Evolutionary conservation across 2,113 vertebrate genomes (phyloP), one percentile per base, ranked within the genome.

Genomic region (Mustelus asterias): DNA sequence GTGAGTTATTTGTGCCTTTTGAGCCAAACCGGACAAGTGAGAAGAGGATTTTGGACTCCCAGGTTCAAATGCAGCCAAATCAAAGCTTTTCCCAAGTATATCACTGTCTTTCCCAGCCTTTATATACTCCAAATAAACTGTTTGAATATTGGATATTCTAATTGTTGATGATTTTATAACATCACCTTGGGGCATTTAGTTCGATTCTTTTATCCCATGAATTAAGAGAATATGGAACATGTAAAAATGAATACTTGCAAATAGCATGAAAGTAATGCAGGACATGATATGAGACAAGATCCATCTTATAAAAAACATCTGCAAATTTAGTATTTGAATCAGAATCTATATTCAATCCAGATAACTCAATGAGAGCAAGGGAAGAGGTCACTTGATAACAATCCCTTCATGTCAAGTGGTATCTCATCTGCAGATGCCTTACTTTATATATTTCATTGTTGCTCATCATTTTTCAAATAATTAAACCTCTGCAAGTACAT

Each of bases 241-340:
- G 14, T 22, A 94, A 44, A 94, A 94, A 69, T 24, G 7, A 69
- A 41, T 22, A 69, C 7, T 24, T 65, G 60, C 92, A 67, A n/a
- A 67, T 94, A 41, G 8, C 18, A 26, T 67, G 92, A 37, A 69
- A 67, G 48, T 89, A 41, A 44, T 2, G 26, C 20, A 69, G 48
- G 48, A 89, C 44, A 11, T 41, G 18, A 11, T 22, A 67, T 58
- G n/a, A 41, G 92, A 16, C 14, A 69, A 54, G 18, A 67, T 44
- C 7, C n/a, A 16, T 67, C 24, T 88, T 54, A 37, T 37, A 41
- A 94, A 37, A 93, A 67, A 10, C 3, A 16, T n/a, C 8, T 37
- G n/a, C n/a, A 67, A 67, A 94, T 94, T 94, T 94, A 92, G 29
- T 37, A 37, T 69, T 8, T 65, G n/a, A 67, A 92, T 92, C 29